Percentiles rank a stretch among this genome's conserved stretches.
Evolutionary conservation across 2,888 invertebrate genomes (phyloP).

Genomic region (Trisateles emortualis): DNA sequence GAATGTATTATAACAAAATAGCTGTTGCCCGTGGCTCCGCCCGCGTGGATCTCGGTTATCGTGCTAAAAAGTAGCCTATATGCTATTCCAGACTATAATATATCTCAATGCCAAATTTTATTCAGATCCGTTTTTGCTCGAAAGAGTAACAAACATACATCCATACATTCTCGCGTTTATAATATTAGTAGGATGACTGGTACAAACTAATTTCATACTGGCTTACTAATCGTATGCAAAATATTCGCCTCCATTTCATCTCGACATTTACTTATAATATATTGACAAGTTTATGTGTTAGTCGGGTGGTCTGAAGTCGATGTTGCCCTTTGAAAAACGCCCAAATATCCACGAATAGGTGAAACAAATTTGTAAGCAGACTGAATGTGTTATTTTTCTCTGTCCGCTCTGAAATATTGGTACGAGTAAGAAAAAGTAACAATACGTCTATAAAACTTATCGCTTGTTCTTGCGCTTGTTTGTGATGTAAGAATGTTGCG

Average conservation of each 20-base stretch:
- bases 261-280: constrained; percentile 53
- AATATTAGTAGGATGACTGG: too few relatives aligned
- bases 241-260: constrained; percentile 37
- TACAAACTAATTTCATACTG: constrained; percentile 25
- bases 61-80: too few relatives aligned
- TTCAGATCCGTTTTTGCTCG: too few relatives aligned
- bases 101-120: too few relatives aligned
- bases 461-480: constrained; percentile 59
- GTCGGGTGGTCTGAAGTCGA: constrained; percentile 65
- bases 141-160: too few relatives aligned
- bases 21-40: too few relatives aligned
- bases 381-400: constrained; percentile 61
- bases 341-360: constrained; percentile 69
- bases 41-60: too few relatives aligned
- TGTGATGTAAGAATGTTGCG: constrained; percentile 53
- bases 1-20: constrained; percentile 3
- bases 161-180: too few relatives aligned
- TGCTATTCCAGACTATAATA: too few relatives aligned
- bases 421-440: constrained; percentile 63
- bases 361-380: constrained; percentile 72
- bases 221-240: constrained; percentile 51
- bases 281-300: constrained; percentile 56
- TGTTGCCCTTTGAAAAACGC: constrained; percentile 52
- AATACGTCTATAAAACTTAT: constrained; percentile 81
- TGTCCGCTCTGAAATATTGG: constrained; percentile 47